Conservation (phyloP, 2,113 vertebrate genomes). For the Oreochromis aureus region DNA sequence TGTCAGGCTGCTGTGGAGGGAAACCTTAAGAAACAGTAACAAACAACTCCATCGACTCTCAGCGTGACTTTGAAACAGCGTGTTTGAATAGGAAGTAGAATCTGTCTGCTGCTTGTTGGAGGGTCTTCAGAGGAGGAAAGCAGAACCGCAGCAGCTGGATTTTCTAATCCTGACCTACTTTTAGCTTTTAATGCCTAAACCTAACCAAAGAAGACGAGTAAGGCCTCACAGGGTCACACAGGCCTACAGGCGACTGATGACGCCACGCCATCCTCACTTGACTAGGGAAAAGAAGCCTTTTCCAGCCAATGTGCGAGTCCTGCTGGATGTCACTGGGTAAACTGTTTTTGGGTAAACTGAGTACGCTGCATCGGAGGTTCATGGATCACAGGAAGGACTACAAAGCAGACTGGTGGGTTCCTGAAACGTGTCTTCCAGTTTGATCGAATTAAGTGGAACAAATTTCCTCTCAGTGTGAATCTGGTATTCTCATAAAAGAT, state of each 20-base stretch:
- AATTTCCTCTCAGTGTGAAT: background rate
- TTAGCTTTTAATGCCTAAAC: background rate
- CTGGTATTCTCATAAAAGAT: background rate
- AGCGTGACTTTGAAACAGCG: background rate
- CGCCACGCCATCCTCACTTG: rapidly evolving
- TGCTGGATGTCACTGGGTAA: background rate
- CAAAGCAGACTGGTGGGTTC: background rate
- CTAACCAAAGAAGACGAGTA: background rate
- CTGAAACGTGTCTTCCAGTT: background rate
- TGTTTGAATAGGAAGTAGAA: background rate
- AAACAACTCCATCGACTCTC: background rate
- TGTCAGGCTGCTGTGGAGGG: background rate
- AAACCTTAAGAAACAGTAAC: background rate
- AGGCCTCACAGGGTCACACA: background rate
- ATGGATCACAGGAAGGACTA: background rate
- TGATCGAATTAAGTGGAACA: background rate
- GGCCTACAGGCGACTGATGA: background rate
- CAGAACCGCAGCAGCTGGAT: background rate
- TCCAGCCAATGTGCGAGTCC: background rate
- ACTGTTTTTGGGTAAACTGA: background rate
- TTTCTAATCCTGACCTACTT: background rate
- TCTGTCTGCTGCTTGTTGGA: background rate
- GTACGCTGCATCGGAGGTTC: background rate
- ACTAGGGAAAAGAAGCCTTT: background rate
- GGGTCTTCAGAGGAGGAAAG: background rate